Conservation (phyloP, 2,113 vertebrate genomes). For the Pithys albifrons region DNA sequence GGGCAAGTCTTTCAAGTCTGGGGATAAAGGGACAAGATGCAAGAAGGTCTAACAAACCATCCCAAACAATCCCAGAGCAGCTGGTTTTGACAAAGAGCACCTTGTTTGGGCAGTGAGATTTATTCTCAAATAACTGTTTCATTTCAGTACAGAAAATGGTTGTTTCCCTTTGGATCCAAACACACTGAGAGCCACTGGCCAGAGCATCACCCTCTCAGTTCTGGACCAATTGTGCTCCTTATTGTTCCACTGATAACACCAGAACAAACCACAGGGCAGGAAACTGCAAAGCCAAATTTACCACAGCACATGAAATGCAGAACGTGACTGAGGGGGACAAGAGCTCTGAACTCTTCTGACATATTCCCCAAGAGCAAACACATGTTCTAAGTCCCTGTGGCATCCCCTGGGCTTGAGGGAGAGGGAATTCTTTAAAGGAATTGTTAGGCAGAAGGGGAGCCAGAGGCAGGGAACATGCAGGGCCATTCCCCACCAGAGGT, state of each 20-base stretch:
- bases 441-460: neutral
- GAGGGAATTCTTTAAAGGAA: neutral
- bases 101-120: neutral
- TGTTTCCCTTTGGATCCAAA: neutral
- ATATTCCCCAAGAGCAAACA: neutral
- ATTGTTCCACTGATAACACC: neutral
- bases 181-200: neutral
- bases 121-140: neutral
- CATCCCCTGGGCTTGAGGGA: neutral
- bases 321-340: neutral
- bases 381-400: neutral
- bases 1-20: slow-evolving; percentile 28
- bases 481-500: neutral
- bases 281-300: neutral
- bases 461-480: neutral
- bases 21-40: neutral
- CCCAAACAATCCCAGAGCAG: neutral
- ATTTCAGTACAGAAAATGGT: neutral
- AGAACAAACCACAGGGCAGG: neutral
- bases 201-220: neutral
- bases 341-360: neutral
- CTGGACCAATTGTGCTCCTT: neutral
- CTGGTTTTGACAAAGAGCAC: slow-evolving; percentile 25
- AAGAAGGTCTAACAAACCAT: slow-evolving; percentile 5
- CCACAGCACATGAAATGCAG: neutral